Percentiles rank a stretch among this genome's conserved stretches.
Evolutionary conservation across 2,888 invertebrate species (phyloP).

Genomic region (Carabus problematicus): DNA sequence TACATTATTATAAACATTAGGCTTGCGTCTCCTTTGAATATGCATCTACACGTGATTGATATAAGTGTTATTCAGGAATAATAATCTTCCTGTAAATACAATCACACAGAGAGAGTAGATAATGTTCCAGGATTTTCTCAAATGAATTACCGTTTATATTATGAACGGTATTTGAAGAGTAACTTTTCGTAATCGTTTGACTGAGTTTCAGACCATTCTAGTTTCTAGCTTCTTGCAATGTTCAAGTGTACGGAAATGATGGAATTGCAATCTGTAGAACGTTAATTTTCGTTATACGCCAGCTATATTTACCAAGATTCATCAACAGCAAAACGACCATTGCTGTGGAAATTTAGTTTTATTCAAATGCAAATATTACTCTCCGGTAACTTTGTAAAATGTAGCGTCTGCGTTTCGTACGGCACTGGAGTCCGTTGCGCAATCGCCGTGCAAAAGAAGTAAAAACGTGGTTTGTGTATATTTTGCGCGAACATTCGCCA

Average conservation of each 20-base stretch:
- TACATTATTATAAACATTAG: constrained; percentile 1
- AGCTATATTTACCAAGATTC: constrained; percentile 38
- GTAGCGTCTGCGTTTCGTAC: constrained; percentile 26
- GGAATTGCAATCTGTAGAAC: constrained; percentile 17
- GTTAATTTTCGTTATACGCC: constrained; percentile 38
- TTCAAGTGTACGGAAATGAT: too few relatives aligned
- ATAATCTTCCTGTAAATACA: too few relatives aligned
- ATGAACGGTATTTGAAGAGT: too few relatives aligned
- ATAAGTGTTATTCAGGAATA: too few relatives aligned
- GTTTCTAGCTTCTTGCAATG: too few relatives aligned
- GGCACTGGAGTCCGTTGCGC: constrained; percentile 1
- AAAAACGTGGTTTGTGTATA: constrained; percentile 29
- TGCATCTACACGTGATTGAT: neutral
- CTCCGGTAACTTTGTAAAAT: constrained; percentile 35
- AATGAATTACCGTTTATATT: too few relatives aligned
- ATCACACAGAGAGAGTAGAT: too few relatives aligned
- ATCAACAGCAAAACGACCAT: constrained; percentile 37
- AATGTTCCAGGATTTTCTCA: too few relatives aligned
- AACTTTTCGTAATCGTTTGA: too few relatives aligned
- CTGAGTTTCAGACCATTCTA: too few relatives aligned
- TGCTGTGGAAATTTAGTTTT: constrained; percentile 35
- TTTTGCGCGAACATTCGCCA: constrained; percentile 20
- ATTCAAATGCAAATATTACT: constrained; percentile 42
- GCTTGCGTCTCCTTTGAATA: too few relatives aligned
- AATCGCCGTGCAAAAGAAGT: constrained; percentile 13